Conservation (phyloP, 2,113 vertebrate species). For the Daubentonia madagascariensis region DNA sequence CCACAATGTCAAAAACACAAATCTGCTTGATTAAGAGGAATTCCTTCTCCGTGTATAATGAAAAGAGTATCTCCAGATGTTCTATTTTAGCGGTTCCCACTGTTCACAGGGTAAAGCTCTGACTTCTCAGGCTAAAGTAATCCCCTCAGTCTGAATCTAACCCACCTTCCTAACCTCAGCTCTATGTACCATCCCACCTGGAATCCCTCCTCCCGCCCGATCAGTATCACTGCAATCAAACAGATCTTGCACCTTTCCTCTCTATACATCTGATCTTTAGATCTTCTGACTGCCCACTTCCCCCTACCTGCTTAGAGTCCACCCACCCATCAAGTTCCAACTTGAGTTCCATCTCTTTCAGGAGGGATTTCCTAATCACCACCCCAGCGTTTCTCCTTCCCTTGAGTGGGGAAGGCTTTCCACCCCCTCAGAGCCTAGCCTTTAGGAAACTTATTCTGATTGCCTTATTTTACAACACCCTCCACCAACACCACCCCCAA, state of each 20-base stretch:
- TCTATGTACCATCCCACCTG: no score
- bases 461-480: not conserved
- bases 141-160: not conserved
- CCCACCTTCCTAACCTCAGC: not conserved
- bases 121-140: not conserved
- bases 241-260: not conserved
- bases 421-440: not conserved
- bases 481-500: not conserved
- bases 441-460: not conserved
- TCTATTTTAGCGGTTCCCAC: not conserved
- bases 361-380: not conserved
- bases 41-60: not conserved
- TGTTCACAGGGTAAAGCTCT: not conserved
- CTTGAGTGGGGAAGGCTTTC: not conserved
- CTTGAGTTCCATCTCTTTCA: not conserved
- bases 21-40: not conserved
- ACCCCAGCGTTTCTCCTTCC: not conserved
- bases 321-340: not conserved
- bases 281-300: not conserved
- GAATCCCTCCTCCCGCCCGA: not conserved
- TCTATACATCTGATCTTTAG: not conserved
- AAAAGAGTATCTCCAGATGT: not conserved
- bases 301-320: not conserved
- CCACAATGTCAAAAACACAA: not conserved
- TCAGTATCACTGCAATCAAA: not conserved